Evolutionary conservation across 2,797 vertebrate species (phyloP), one percentile per base, ranked within the genome.

Genomic region (Hipposideros larvatus): DNA sequence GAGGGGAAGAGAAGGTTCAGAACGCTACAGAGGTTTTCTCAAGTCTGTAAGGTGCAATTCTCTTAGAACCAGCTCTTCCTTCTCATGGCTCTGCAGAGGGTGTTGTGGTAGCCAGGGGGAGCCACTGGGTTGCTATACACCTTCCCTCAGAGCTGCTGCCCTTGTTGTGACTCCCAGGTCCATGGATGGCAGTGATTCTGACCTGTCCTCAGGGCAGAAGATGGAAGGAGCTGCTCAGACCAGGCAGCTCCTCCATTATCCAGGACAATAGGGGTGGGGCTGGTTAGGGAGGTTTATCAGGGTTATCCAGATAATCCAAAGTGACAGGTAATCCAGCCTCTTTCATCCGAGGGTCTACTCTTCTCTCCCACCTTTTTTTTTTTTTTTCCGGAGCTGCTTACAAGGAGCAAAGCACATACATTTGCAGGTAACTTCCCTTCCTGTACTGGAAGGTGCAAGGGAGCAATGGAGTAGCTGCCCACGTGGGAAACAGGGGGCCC

Each of bases 221-320:
- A 43, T 2, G 8, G 22, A 9, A 26, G 46, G 43, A 21, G 14
- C 31, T 55, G 43, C 63, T 77, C 77, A 82, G 2, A 13, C 24
- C 28, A 28, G 31, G 5, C 11, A 22, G 65, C 55, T 59, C n/a
- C 13, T 65, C 4, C 5, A 5, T 48, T 19, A 28, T 18, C 14
- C 48, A 86, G 61, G 70, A 88, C 31, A 41, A 4, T 5, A n/a
- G 26, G 3, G 37, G 21, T 43, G 10, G 19, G 19, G 8, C 24
- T 22, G 24, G 48, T 21, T 5, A 77, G 48, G 31, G n/a, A 87
- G 55, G 79, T 51, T 51, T 15, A 15, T 13, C 48, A 51, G 48
- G 48, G 48, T 51, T 51, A 51, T 51, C 48, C 11, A 91, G 74
- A 87, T 46, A 41, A 95, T 59, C 75, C 84, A 93, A 75, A 68